Evolutionary conservation across 2,888 invertebrate species (phyloP), one percentile per base, ranked within the genome.

Genomic region (Pseudanteris insignis): DNA sequence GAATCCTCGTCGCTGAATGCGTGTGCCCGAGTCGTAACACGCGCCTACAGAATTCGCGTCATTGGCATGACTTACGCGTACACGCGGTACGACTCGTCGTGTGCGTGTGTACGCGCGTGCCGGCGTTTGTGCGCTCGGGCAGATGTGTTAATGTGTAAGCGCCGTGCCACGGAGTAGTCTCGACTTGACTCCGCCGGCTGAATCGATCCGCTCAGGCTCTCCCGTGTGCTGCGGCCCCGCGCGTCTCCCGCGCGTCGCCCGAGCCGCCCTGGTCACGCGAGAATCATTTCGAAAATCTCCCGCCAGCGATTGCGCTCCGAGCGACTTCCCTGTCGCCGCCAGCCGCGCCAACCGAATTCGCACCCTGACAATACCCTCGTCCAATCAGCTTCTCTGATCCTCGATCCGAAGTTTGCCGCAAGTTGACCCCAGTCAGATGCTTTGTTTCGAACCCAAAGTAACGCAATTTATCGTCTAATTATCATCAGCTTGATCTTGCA

Each of bases 161-260:
- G n/a, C n/a, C n/a, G n/a, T 64, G 64, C 28, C 57, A 54, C 29
- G 57, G 50, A 53, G 48, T 61, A 58, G 58, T 57, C 71, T 72
- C 70, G 64, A 63, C 65, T 66, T 65, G 64, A 73, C 74, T 75
- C 75, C 74, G 72, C 72, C 74, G 71, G 75, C 75, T 76, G 75
- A 72, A 76, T 76, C 75, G 75, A 76, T 76, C 75, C 75, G 64
- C 69, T 66, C 72, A 50, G 50, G 38, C 50, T 70, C 68, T 70
- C 67, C 66, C 55, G 59, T 63, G 64, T 60, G 61, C 63, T 64
- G n/a, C n/a, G n/a, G n/a, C 58, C 65, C 55, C 63, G n/a, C n/a
- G n/a, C n/a, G n/a, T 61, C 67, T 60, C 37, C 48, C 53, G 48
- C n/a, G n/a, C n/a, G n/a, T 63, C 61, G 38, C 62, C 66, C 66